These are phyloP conservation scores for Zaprionus nigranus DNA, from an alignment of 1,140 invertebrate genomes.

Conservation along the genomic window DNA sequence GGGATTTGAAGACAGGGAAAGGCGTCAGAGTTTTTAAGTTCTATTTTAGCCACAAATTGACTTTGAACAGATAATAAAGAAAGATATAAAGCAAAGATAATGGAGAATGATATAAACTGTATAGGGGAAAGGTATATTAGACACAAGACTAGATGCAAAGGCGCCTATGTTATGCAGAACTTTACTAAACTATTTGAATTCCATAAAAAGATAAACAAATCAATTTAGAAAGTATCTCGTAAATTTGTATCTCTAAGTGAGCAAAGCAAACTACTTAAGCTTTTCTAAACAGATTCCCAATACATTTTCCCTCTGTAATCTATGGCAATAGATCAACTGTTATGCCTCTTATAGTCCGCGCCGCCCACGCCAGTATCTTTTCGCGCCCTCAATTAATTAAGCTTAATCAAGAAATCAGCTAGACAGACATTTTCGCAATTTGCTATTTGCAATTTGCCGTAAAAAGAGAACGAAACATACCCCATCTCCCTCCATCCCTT, in stretches of 20 bases:
- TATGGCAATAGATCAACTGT: neutral
- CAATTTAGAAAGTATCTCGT: neutral
- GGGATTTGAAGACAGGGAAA: constrained; percentile 1
- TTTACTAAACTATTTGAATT: neutral
- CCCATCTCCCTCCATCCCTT: neutral
- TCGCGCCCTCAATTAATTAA: constrained; percentile 40
- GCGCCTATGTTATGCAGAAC: neutral
- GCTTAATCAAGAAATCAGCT: constrained; percentile 36
- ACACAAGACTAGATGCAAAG: neutral
- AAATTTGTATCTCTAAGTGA: neutral
- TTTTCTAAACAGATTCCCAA: too few species aligned
- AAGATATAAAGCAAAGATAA: neutral
- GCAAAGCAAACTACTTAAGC: too few species aligned
- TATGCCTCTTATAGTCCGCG: neutral
- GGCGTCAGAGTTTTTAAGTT: neutral
- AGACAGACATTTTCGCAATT: constrained; percentile 34
- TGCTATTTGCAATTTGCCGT: neutral
- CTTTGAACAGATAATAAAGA: neutral
- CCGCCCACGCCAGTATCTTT: constrained; percentile 9
- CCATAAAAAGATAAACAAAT: neutral
- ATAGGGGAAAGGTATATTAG: neutral
- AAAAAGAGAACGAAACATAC: constrained; percentile 1
- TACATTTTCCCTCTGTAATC: neutral
- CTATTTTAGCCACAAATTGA: neutral
- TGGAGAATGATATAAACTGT: neutral